Percentiles rank a stretch among this genome's conserved stretches.
phyloP scores from a whole-genome alignment of 2,888 invertebrate species.

The Drosophila melanosoma region DNA sequence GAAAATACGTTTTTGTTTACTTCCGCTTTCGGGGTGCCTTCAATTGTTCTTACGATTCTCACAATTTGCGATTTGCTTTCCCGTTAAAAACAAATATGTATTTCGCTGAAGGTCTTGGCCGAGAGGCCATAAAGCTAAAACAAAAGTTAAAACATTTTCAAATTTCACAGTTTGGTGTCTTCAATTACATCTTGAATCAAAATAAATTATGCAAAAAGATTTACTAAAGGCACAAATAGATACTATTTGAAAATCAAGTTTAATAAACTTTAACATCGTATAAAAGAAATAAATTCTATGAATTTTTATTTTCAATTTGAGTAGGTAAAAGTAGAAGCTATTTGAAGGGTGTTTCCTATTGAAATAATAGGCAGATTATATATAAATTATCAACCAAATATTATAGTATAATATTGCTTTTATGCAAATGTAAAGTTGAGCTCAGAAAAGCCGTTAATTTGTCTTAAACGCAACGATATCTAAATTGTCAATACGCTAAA shows the following conservation, averaged over 20 bases:
- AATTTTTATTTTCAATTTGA: too few species aligned
- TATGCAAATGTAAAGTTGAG: neutral
- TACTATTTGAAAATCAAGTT: neutral
- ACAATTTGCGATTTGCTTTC: conserved; percentile 4
- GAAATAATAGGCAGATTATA: neutral
- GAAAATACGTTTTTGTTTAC: conserved; percentile 49
- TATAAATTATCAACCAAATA: too few species aligned
- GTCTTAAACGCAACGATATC: neutral
- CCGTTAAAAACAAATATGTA: conserved; percentile 2
- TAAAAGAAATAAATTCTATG: neutral
- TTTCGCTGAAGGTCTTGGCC: conserved; percentile 1
- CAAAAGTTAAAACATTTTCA: neutral
- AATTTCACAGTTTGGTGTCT: neutral
- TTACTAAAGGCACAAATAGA: fast-evolving
- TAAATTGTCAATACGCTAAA: too few species aligned
- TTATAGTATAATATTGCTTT: too few species aligned
- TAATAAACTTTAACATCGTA: neutral
- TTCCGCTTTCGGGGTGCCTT: conserved; percentile 52
- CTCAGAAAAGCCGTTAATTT: neutral
- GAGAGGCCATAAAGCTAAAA: conserved; percentile 2
- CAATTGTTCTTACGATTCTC: conserved; percentile 12
- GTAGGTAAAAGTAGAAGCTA: neutral
- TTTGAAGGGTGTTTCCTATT: neutral
- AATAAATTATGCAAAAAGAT: neutral
- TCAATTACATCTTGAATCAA: neutral